Base-by-base conservation (phyloP, 2,113 vertebrate genomes). In the Cnemophilus loriae region DNA sequence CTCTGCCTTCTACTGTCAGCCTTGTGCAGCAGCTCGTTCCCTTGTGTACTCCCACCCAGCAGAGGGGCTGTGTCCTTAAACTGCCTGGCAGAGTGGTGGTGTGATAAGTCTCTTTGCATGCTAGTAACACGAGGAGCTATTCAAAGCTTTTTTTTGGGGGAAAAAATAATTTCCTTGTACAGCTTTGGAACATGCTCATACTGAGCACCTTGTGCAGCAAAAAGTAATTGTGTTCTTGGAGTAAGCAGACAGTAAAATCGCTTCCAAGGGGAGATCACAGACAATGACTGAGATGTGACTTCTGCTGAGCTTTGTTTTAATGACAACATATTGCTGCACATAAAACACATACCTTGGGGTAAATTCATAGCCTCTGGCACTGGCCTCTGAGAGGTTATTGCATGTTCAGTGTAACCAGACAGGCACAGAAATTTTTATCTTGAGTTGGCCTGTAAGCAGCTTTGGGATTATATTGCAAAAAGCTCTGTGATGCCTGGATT, bases 401-500 rank as follows among this genome's bases (percentile, higher is more conserved):
- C 74, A 21, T 42, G 16, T 84, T 86, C 56, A 76, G 52, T 82
- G 47, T 67, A 87, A 68, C 49, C 78, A 63, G 81, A 71, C 74
- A 87, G 73, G 77, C 47, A 79, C 81, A 94, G 64, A 35, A 53
- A 41, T 81, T 93, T 93, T 94, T 76, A 91, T 95, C 95, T 91
- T 75, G 80, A 84, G 42, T 85, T 95, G 70, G 41, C 47, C 80
- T 47, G 8, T 95, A 96, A 97, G 87, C 60, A 87, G 91, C 80
- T 96, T 96, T 96, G 64, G 71, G 85, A 93, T 97, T 96, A 93
- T 95, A 85, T 68, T 82, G 77, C 67, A 87, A 73, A 94, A 94
- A 93, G 33, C 92, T 90, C 55, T 52, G 55, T 7, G 10, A 52
- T 78, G 80, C 63, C 52, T 79, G 74, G 74, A 68, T 94, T 96